Evolutionary conservation across 2,888 invertebrate genomes (phyloP), one percentile per base, ranked within the genome.

Genomic region (Camponotus fellah): DNA sequence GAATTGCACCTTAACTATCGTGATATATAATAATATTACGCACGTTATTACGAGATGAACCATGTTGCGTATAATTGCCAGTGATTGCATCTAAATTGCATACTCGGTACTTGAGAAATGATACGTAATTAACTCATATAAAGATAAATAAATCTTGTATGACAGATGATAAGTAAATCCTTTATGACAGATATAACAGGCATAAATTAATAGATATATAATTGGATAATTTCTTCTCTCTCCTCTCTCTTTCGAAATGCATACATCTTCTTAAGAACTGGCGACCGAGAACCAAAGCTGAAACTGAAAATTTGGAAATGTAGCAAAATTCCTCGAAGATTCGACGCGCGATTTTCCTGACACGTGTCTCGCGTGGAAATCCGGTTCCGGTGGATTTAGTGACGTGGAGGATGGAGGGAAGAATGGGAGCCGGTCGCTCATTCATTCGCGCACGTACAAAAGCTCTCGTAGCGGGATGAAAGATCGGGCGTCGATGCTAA

Each of bases 401-500:
- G 26, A 58, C 37, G 56, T 26, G 34, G 21, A 21, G 60, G 66
- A 80, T 26, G 58, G 60, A 77, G 64, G 60, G 64, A 79, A 64
- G 80, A 80, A 76, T 43, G 66, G 72, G 37, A 49, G 80, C 53
- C 68, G 66, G 80, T 58, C 77, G 71, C 80, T 58, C 82, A 86
- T 82, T 85, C 86, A 80, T 87, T 82, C 72, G 84, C 84, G 69
- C 80, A 81, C 82, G 69, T 74, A 87, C 86, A 86, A 87, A 87
- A 79, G 84, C 81, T 62, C 71, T 87, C 87, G 74, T 68, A 65
- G 71, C 26, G 49, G 90, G 89, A 92, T 93, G 93, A 93, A 92
- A 92, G 92, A 93, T 93, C 91, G 91, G 88, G 84, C 91, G 92
- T 92, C 92, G 90, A 92, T 91, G 92, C 85, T 91, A 91, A 92